Evolutionary conservation across 2,113 vertebrate genomes (phyloP).

Genomic region (crab-eating macaque (Macaca fascicularis)): DNA sequence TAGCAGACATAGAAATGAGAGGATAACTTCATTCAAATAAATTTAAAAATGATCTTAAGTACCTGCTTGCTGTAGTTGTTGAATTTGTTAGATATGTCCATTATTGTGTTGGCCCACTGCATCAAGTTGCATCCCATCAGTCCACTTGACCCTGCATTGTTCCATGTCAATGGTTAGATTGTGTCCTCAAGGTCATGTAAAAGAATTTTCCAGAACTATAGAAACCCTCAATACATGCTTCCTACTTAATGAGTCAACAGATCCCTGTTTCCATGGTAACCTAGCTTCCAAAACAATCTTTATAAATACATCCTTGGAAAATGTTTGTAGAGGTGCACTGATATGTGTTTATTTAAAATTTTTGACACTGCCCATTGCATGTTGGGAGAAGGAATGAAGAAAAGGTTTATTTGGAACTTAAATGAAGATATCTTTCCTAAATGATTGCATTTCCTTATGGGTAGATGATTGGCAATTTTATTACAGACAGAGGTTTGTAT

Average conservation of each 20-base stretch:
- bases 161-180: not conserved
- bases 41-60: not conserved
- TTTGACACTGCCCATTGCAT: not conserved
- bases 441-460: not conserved
- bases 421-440: not conserved
- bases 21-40: not conserved
- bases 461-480: not conserved
- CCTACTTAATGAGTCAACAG: not conserved
- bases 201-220: not conserved
- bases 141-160: not conserved
- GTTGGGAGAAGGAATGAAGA: not conserved
- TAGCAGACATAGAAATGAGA: not conserved
- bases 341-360: not conserved
- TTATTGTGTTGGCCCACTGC: not conserved
- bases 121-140: not conserved
- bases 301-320: not conserved
- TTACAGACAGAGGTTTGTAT: not conserved
- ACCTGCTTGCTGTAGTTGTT: not conserved
- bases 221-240: not conserved
- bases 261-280: constrained; percentile 19
- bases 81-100: not conserved
- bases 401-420: not conserved
- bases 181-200: not conserved
- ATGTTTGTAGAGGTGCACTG: not conserved
- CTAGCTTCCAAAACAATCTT: not conserved